A percentile compares a stretch with the other conserved stretches of the same genome.
phyloP scores from a whole-genome alignment of 1,140 invertebrate genomes.

The Drosophila sproati region DNA sequence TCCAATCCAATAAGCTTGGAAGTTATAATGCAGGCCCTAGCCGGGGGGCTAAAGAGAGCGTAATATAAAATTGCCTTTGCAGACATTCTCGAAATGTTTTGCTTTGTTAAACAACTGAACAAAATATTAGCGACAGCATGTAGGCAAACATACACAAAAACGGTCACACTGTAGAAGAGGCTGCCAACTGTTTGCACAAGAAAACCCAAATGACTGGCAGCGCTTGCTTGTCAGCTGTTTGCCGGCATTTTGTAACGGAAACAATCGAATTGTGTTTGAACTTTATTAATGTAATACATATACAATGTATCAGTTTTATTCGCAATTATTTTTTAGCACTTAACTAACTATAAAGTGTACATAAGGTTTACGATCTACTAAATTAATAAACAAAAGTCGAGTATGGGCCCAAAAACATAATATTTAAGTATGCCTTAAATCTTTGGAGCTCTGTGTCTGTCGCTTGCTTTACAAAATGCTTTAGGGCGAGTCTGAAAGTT shows the following conservation, averaged over 20 bases:
- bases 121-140: no score
- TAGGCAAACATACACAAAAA: neutral
- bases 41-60: conserved; percentile 85
- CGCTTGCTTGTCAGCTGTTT: conserved; percentile 14
- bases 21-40: conserved; percentile 84
- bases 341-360: conserved; percentile 17
- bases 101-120: neutral
- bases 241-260: neutral
- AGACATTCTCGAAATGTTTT: conserved; percentile 27
- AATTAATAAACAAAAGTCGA: conserved; percentile 17
- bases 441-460: conserved; percentile 51
- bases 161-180: neutral
- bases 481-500: conserved; percentile 69
- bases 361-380: conserved; percentile 22
- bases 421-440: conserved; percentile 32
- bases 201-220: conserved; percentile 13
- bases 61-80: conserved; percentile 84
- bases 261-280: neutral
- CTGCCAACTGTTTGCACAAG: conserved; percentile 24
- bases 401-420: conserved; percentile 15
- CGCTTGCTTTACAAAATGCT: conserved; percentile 10
- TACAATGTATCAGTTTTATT: conserved; percentile 19
- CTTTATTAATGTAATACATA: neutral
- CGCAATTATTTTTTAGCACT: conserved; percentile 5
- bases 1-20: conserved; percentile 85